Conservation (phyloP, 2,797 vertebrate species). For the Thaleichthys pacificus region DNA sequence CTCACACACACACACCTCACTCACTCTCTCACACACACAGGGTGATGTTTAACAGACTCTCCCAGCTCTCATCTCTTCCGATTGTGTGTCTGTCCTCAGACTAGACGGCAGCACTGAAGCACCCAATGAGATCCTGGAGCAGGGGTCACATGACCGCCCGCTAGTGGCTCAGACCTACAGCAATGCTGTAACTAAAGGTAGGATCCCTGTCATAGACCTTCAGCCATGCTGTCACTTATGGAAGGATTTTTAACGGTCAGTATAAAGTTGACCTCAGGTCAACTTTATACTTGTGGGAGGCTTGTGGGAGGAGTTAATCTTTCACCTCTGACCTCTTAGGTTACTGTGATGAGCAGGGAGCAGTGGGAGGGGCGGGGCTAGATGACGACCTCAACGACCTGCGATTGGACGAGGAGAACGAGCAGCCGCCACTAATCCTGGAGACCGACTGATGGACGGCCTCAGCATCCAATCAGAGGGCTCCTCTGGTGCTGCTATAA, state of each 20-base stretch:
- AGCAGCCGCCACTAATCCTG: slow-evolving; percentile 95
- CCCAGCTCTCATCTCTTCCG: not conserved
- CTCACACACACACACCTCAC: not conserved
- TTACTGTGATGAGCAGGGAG: slow-evolving; percentile 92
- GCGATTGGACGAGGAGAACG: slow-evolving; percentile 91
- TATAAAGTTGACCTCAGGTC: not conserved
- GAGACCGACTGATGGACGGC: slow-evolving; percentile 88
- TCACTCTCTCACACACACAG: not conserved
- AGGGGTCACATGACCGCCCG: slow-evolving; percentile 89
- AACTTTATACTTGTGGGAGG: too few species aligned
- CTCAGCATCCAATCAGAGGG: slow-evolving; percentile 71
- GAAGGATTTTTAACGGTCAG: slow-evolving; percentile 48
- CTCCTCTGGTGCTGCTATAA: slow-evolving; percentile 86
- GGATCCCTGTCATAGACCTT: not conserved
- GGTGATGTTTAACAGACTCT: too few species aligned
- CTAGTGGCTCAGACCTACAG: slow-evolving; percentile 88
- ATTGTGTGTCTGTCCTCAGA: slow-evolving; percentile 60
- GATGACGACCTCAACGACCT: slow-evolving; percentile 89
- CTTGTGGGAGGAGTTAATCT: slow-evolving; percentile 1
- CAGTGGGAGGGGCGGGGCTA: slow-evolving; percentile 85
- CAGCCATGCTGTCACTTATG: slow-evolving; percentile 83
- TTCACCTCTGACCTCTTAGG: slow-evolving; percentile 66
- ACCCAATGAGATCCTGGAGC: slow-evolving; percentile 91
- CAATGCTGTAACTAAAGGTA: slow-evolving; percentile 85
- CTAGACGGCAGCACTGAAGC: slow-evolving; percentile 92